A percentile compares a stretch with the other conserved stretches of the same genome.
phyloP scores from a whole-genome alignment of 2,888 invertebrate species.

The Amphipyra tragopoginis region DNA sequence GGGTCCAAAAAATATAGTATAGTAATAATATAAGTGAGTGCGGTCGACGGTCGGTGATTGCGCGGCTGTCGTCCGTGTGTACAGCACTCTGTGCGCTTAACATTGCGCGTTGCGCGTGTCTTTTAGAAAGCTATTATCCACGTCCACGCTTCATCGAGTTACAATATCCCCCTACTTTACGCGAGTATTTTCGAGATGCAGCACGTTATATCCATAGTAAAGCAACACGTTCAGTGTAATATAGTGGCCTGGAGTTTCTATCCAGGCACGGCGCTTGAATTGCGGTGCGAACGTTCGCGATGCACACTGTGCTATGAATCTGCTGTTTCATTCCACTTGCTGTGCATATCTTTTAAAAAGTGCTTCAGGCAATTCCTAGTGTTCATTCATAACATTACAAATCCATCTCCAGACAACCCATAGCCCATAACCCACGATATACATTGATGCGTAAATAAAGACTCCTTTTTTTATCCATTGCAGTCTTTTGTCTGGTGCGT shows the following conservation, averaged over 20 bases:
- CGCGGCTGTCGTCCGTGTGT: conserved; percentile 33
- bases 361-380: background rate
- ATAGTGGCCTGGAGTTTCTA: background rate
- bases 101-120: conserved; percentile 31
- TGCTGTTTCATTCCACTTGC: background rate
- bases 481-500: conserved; percentile 30
- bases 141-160: conserved; percentile 61
- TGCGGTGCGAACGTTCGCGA: background rate
- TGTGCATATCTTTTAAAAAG: background rate
- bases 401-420: background rate
- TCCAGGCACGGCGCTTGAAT: background rate
- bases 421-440: background rate
- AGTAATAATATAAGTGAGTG: background rate
- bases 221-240: conserved; percentile 1
- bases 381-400: conserved; percentile 1
- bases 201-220: conserved; percentile 10
- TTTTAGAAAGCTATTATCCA: conserved; percentile 67
- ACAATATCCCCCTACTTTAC: conserved; percentile 35
- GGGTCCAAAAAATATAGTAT: too few species aligned
- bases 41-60: conserved; percentile 13
- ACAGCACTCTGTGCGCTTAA: conserved; percentile 23
- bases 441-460: conserved; percentile 1
- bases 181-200: conserved; percentile 29
- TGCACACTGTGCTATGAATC: background rate
- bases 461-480: conserved; percentile 7